These are phyloP conservation scores for Paramormyrops hopkinsi DNA, from an alignment of 2,797 vertebrate species.

Conservation along the genomic window DNA sequence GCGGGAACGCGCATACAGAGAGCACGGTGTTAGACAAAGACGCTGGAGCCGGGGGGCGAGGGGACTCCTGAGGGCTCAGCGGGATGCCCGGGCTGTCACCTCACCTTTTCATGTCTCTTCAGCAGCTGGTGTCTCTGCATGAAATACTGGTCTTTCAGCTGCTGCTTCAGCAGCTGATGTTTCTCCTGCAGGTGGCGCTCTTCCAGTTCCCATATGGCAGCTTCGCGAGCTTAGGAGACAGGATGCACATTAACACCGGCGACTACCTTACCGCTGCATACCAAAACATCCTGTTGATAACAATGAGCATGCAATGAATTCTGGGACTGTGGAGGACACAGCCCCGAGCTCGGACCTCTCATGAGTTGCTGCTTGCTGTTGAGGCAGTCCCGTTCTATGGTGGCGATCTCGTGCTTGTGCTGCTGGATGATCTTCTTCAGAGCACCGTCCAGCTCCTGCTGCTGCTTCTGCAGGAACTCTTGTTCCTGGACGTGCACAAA, in stretches of 20 bases:
- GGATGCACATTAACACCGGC: neutral
- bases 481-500: constrained; percentile 72
- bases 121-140: constrained; percentile 96
- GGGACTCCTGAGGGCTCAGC: neutral
- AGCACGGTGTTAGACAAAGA: neutral
- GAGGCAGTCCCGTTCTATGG: constrained; percentile 89
- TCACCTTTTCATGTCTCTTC: constrained; percentile 92
- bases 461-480: constrained; percentile 96
- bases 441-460: constrained; percentile 88
- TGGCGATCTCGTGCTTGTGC: constrained; percentile 91
- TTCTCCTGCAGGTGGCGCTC: constrained; percentile 96
- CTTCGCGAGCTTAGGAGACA: constrained; percentile 74
- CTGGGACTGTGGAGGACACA: neutral
- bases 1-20: neutral
- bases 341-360: constrained; percentile 69
- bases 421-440: constrained; percentile 98
- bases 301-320: neutral
- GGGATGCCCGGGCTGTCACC: neutral
- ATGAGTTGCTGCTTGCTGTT: constrained; percentile 97
- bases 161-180: constrained; percentile 93
- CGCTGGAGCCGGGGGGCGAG: neutral
- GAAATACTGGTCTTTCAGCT: constrained; percentile 97
- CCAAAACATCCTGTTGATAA: neutral
- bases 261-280: neutral
- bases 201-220: constrained; percentile 95